phyloP scores from a whole-genome alignment of 2,888 invertebrate genomes.

The Plagodis dolabraria region DNA sequence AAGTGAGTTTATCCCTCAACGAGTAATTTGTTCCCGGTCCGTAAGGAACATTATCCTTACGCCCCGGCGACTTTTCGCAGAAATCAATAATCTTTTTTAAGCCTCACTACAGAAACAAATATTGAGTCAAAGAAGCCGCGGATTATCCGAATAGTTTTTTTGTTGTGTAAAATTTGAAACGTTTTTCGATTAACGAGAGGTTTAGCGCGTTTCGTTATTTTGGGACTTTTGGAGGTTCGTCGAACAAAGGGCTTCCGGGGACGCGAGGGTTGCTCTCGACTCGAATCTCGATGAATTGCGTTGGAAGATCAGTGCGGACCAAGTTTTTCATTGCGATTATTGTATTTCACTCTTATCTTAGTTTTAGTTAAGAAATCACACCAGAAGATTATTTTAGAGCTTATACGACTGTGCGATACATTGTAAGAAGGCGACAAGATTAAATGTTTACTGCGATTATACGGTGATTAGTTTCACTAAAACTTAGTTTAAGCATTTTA shows the following conservation, averaged over 20 bases:
- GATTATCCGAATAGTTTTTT: slow-evolving; percentile 75
- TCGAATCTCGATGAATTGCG: slow-evolving; percentile 53
- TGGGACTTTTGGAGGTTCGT: slow-evolving; percentile 45
- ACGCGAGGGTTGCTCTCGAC: slow-evolving; percentile 49
- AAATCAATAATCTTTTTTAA: slow-evolving; percentile 83
- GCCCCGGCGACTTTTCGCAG: slow-evolving; percentile 71
- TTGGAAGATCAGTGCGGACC: slow-evolving; percentile 63
- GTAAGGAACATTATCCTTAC: slow-evolving; percentile 76
- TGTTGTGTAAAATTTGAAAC: slow-evolving; percentile 72
- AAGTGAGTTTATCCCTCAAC: slow-evolving; percentile 78
- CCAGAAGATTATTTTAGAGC: slow-evolving; percentile 24
- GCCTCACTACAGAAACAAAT: slow-evolving; percentile 75
- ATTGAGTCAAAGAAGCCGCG: slow-evolving; percentile 80
- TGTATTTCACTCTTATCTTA: slow-evolving; percentile 45
- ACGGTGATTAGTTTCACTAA: too few species aligned
- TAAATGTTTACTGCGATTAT: too few species aligned
- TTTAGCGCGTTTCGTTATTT: slow-evolving; percentile 72
- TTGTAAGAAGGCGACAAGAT: too few species aligned
- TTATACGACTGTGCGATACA: neutral
- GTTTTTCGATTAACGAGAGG: slow-evolving; percentile 74
- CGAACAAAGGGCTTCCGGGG: slow-evolving; percentile 79
- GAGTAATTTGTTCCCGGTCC: slow-evolving; percentile 77
- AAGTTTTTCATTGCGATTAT: slow-evolving; percentile 61
- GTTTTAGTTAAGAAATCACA: slow-evolving; percentile 41
- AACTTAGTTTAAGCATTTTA: too few species aligned